Evolutionary conservation across 2,797 vertebrate genomes (phyloP).

Genomic region (Smutsia gigantea): DNA sequence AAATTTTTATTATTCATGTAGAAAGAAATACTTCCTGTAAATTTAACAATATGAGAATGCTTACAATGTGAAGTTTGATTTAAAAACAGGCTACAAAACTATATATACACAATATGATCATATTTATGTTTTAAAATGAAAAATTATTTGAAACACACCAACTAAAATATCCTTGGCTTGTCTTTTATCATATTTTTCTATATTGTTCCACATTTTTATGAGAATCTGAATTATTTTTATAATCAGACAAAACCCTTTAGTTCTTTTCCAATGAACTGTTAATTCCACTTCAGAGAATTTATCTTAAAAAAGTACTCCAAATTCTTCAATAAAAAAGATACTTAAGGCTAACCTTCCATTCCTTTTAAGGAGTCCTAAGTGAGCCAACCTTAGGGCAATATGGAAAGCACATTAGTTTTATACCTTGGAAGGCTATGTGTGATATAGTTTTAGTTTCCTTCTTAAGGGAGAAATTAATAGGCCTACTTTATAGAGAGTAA

Average conservation of each 20-base stretch:
- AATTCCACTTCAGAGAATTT: not conserved
- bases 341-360: not conserved
- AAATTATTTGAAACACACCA: not conserved
- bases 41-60: not conserved
- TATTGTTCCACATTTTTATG: not conserved
- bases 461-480: not conserved
- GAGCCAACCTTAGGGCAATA: not conserved
- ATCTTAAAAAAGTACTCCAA: not conserved
- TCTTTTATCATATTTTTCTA: not conserved
- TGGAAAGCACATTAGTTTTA: not conserved
- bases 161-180: not conserved
- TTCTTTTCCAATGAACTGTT: not conserved
- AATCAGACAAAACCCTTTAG: not conserved
- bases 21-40: not conserved
- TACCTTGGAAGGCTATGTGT: not conserved
- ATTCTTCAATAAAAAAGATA: not conserved
- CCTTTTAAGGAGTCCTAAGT: not conserved
- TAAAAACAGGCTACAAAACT: not conserved
- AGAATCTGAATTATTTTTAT: not conserved
- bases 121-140: not conserved
- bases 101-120: not conserved
- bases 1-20: not conserved
- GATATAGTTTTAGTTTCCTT: not conserved
- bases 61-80: not conserved
- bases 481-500: not conserved